Conservation (phyloP, 2,113 vertebrate genomes). For the Okapia johnstoni region DNA sequence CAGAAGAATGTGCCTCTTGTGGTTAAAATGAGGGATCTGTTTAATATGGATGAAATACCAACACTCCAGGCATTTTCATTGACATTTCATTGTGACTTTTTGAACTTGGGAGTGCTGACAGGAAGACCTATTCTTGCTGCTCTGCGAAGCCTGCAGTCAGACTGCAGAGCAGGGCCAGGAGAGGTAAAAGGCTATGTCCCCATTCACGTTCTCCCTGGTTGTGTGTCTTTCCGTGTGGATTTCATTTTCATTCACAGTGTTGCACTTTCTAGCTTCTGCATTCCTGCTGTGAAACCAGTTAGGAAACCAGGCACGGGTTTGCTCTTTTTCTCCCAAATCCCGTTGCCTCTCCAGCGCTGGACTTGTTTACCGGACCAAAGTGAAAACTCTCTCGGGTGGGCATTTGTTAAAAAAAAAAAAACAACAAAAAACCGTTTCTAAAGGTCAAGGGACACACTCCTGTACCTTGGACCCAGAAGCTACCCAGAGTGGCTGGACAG, state of each 20-base stretch:
- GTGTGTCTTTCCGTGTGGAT: background rate
- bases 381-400: background rate
- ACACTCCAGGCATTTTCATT: constrained; percentile 60
- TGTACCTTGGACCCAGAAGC: background rate
- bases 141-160: constrained; percentile 2
- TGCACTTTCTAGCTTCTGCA: background rate
- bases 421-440: background rate
- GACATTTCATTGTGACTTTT: constrained; percentile 70
- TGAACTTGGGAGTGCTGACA: constrained; percentile 53
- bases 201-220: background rate
- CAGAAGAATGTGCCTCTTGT: constrained; percentile 49
- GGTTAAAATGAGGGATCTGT: constrained; percentile 60
- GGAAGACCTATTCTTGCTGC: constrained; percentile 30
- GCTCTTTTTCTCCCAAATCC: background rate
- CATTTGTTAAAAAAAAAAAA: background rate
- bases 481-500: background rate
- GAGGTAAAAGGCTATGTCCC: background rate
- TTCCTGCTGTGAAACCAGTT: background rate
- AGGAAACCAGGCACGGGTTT: background rate
- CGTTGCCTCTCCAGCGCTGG: background rate
- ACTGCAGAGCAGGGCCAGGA: background rate
- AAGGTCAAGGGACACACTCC: background rate
- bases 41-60: constrained; percentile 73
- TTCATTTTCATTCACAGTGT: background rate
- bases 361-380: background rate